A percentile compares a stretch with the other conserved stretches of the same genome.
Evolutionary conservation across 2,888 invertebrate genomes (phyloP).

Genomic region (Hedya salicella): DNA sequence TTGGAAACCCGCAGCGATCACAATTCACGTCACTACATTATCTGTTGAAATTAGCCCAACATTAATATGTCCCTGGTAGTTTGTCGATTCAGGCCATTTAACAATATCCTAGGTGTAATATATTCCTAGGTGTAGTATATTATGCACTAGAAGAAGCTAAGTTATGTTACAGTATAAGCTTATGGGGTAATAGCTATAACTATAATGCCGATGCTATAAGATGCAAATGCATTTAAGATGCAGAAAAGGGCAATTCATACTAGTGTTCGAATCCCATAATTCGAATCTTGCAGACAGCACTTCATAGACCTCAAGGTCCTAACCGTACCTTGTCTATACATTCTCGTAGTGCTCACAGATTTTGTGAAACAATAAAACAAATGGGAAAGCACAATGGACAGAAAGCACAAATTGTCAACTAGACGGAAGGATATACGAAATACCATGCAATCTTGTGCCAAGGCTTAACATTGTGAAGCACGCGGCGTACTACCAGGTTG

Average conservation of each 20-base stretch:
- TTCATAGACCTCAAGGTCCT: neutral
- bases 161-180: too few species aligned
- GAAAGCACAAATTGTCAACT: too few species aligned
- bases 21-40: conserved; percentile 11
- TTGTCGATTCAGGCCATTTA: neutral
- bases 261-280: neutral
- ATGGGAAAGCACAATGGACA: too few species aligned
- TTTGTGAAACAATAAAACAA: neutral
- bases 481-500: too few species aligned
- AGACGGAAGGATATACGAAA: too few species aligned
- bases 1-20: neutral
- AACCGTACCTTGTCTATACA: neutral
- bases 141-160: too few species aligned
- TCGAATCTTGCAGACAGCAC: neutral
- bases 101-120: too few species aligned
- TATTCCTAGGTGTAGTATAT: too few species aligned
- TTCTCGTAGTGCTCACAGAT: neutral
- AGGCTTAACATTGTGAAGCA: too few species aligned
- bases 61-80: neutral
- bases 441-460: too few species aligned
- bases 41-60: neutral
- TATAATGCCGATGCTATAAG: too few species aligned
- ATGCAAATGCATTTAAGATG: neutral
- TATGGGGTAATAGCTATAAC: too few species aligned
- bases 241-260: neutral